These are phyloP conservation scores for Uromys caudimaculatus DNA, from an alignment of 2,797 vertebrate genomes.

Conservation along the genomic window DNA sequence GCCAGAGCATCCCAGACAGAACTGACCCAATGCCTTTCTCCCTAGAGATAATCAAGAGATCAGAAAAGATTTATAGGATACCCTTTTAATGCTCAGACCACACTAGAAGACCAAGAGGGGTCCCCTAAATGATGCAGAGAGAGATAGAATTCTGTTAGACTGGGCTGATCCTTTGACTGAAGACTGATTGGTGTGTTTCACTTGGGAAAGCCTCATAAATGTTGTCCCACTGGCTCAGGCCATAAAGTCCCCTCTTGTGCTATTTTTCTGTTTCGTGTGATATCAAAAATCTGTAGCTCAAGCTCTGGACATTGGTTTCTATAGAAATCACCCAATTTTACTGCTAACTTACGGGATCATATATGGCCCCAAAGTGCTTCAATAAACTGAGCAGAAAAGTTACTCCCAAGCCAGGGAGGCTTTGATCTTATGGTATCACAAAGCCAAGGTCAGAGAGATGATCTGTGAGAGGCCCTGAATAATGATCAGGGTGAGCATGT, in stretches of 20 bases:
- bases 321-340: conserved; percentile 79
- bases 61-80: conserved; percentile 54
- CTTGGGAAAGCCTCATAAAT: conserved; percentile 72
- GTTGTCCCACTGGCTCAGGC: conserved; percentile 41
- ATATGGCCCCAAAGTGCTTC: conserved; percentile 14
- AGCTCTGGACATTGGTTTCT: conserved; percentile 71
- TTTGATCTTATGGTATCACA: conserved; percentile 70
- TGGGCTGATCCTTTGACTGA: neutral
- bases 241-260: conserved; percentile 68
- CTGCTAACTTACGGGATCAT: conserved; percentile 70
- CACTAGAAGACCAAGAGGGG: conserved; percentile 25
- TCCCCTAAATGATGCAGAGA: conserved; percentile 43
- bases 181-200: neutral
- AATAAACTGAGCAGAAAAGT: conserved; percentile 63
- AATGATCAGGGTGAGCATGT: neutral
- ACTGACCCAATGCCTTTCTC: neutral
- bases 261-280: conserved; percentile 75
- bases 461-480: conserved; percentile 58
- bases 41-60: conserved; percentile 1
- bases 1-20: neutral
- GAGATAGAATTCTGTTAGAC: neutral
- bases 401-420: conserved; percentile 47
- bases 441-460: conserved; percentile 39
- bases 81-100: conserved; percentile 1
- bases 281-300: conserved; percentile 69